A percentile compares a stretch with the other conserved stretches of the same genome.
Evolutionary conservation across 2,797 vertebrate species (phyloP).

Genomic region (Alosa sapidissima): DNA sequence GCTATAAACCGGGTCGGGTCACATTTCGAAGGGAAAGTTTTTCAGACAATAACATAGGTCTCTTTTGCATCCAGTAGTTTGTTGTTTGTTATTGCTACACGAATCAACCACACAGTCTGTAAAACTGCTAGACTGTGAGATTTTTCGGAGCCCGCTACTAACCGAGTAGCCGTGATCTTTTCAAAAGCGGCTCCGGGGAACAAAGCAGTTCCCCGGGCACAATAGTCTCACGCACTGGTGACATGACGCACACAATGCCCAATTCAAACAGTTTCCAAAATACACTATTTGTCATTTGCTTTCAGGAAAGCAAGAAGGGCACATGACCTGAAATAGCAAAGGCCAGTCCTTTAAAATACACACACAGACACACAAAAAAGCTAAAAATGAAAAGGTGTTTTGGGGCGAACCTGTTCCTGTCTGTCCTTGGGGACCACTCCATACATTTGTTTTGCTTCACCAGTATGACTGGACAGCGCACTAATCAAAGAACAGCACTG

Average conservation of each 20-base stretch:
- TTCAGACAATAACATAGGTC: neutral
- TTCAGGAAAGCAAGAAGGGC: neutral
- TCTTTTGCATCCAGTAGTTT: neutral
- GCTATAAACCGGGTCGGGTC: neutral
- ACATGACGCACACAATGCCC: slow-evolving; percentile 50
- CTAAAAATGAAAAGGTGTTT: slow-evolving; percentile 18
- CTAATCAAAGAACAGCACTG: neutral
- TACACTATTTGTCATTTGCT: slow-evolving; percentile 29
- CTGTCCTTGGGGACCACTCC: neutral
- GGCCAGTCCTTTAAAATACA: neutral
- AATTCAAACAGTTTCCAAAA: slow-evolving; percentile 45
- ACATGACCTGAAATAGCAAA: slow-evolving; percentile 8
- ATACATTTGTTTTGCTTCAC: neutral
- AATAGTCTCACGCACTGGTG: slow-evolving; percentile 13
- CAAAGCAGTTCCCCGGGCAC: neutral
- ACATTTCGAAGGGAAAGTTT: neutral
- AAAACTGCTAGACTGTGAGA: neutral
- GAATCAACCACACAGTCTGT: neutral
- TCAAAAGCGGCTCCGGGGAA: neutral
- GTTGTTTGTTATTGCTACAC: neutral
- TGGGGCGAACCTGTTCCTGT: neutral
- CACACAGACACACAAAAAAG: neutral
- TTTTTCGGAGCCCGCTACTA: neutral
- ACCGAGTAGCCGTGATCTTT: neutral
- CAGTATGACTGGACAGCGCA: neutral